Conservation (phyloP, 2,113 vertebrate genomes). For the Amphiprion ocellaris region DNA sequence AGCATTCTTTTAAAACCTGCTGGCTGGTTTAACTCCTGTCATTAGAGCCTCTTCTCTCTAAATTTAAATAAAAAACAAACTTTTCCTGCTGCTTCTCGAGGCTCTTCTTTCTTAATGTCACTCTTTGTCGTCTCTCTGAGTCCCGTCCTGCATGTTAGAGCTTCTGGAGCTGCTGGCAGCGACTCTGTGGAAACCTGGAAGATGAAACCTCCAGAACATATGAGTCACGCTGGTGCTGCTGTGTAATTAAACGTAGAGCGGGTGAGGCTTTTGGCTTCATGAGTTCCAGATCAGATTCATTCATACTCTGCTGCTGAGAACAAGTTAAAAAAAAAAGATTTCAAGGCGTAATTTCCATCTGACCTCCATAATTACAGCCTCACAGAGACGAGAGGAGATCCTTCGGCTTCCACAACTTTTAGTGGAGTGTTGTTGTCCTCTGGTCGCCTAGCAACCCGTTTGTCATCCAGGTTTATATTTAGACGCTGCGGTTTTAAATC, state of each 20-base stretch:
- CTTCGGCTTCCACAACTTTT: too few relatives aligned
- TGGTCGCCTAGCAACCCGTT: constrained; percentile 54
- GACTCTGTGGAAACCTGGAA: constrained; percentile 68
- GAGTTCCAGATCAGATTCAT: constrained; percentile 59
- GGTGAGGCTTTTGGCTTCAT: constrained; percentile 43
- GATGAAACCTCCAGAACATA: constrained; percentile 74
- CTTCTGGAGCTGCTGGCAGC: constrained; percentile 57
- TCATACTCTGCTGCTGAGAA: constrained; percentile 23
- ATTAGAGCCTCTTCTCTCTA: neutral
- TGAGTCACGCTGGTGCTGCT: constrained; percentile 78
- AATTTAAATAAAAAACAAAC: neutral
- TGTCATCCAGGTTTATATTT: constrained; percentile 2
- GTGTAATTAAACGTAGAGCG: constrained; percentile 72
- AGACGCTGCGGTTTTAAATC: too few relatives aligned
- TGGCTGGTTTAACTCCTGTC: neutral
- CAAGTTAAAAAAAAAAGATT: neutral
- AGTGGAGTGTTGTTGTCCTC: constrained; percentile 23
- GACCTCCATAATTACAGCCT: constrained; percentile 50
- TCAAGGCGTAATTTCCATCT: constrained; percentile 21
- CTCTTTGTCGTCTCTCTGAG: neutral
- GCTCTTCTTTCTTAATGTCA: neutral
- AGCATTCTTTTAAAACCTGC: too few relatives aligned
- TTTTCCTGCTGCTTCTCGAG: neutral
- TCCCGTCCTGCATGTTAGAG: constrained; percentile 2
- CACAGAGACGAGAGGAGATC: too few relatives aligned